Conservation (phyloP, 2,113 vertebrate genomes). For the Regulus satrapa region DNA sequence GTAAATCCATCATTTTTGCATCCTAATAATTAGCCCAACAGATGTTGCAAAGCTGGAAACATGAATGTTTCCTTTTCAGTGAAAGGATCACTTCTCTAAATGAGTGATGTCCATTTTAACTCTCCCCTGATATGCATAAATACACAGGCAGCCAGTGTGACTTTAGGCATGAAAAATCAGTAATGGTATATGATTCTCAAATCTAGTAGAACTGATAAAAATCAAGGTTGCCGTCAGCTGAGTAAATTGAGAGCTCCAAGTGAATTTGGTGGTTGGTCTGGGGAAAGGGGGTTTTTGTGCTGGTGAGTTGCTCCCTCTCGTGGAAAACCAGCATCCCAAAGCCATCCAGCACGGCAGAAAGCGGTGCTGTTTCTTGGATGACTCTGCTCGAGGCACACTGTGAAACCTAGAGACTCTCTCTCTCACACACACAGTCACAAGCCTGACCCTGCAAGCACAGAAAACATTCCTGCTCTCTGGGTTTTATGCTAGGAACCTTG, state of each 20-base stretch:
- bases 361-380: not conserved
- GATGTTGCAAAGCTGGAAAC: constrained; percentile 44
- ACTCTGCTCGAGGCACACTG: not conserved
- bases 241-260: constrained; percentile 67
- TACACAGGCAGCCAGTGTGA: not conserved
- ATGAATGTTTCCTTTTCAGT: constrained; percentile 52
- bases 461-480: not conserved
- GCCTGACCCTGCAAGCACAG: not conserved
- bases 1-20: constrained; percentile 58
- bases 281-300: constrained; percentile 61
- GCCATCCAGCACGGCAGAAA: not conserved
- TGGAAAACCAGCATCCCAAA: constrained; percentile 35
- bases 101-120: constrained; percentile 29
- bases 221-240: constrained; percentile 70
- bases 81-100: constrained; percentile 58
- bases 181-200: constrained; percentile 62
- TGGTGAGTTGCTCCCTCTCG: constrained; percentile 82
- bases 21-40: constrained; percentile 69
- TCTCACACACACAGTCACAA: not conserved
- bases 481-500: not conserved
- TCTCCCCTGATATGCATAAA: constrained; percentile 15
- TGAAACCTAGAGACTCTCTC: not conserved
- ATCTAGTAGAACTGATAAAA: constrained; percentile 68
- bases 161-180: constrained; percentile 60
- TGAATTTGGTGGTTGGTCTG: constrained; percentile 30